phyloP scores from a whole-genome alignment of 2,888 invertebrate species.

The Hydroisotoma schaefferi region DNA sequence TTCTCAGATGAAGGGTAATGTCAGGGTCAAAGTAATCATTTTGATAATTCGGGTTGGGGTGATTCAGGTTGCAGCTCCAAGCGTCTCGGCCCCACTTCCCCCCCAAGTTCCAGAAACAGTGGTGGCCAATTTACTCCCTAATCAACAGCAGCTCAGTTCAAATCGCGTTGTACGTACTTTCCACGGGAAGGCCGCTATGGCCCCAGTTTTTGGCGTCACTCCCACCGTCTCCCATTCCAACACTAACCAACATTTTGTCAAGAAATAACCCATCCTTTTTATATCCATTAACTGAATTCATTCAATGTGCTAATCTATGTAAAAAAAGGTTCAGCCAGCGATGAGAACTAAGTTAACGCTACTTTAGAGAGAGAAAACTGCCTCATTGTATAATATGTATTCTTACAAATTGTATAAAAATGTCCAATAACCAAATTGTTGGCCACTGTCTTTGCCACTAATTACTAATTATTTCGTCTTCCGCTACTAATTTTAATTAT shows the following conservation, averaged over 20 bases:
- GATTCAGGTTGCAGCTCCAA: constrained; percentile 46
- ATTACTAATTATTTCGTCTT: too few species aligned
- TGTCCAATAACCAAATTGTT: too few species aligned
- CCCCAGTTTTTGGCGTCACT: constrained; percentile 46
- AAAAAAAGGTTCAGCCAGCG: background rate
- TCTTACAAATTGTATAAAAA: too few species aligned
- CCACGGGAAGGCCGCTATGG: constrained; percentile 48
- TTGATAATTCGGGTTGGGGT: constrained; percentile 11
- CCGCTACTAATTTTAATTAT: too few species aligned
- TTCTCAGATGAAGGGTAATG: too few species aligned
- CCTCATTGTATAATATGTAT: too few species aligned
- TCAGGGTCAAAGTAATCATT: too few species aligned
- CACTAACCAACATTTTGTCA: constrained; percentile 34
- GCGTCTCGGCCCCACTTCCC: constrained; percentile 29
- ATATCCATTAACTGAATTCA: constrained; percentile 4
- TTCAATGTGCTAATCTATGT: constrained; percentile 11
- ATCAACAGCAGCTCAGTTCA: constrained; percentile 44
- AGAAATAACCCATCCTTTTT: constrained; percentile 19
- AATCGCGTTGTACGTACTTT: constrained; percentile 48
- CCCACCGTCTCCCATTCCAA: constrained; percentile 27
- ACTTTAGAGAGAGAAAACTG: too few species aligned
- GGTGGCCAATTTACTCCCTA: constrained; percentile 48
- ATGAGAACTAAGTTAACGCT: background rate
- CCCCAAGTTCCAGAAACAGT: constrained; percentile 47
- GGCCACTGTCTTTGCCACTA: too few species aligned